Percentiles rank a stretch among this genome's conserved stretches.
Evolutionary conservation across 2,113 vertebrate genomes (phyloP).

Genomic region (Cyprinodon variegatus): DNA sequence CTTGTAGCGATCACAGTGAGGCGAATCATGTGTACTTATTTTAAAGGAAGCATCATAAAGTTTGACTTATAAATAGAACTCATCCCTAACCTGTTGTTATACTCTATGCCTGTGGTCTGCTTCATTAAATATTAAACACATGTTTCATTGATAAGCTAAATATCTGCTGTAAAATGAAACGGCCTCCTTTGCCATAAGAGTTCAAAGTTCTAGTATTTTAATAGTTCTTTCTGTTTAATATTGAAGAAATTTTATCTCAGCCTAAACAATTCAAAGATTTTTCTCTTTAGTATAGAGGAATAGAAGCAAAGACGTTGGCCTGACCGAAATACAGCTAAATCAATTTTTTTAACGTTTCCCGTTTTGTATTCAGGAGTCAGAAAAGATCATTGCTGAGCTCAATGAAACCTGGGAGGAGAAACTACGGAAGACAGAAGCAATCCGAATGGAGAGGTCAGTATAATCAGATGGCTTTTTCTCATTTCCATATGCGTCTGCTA

Average conservation of each 20-base stretch:
- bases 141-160: background rate
- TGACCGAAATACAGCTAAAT: background rate
- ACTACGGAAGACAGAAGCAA: slow-evolving; percentile 95
- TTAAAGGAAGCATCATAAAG: background rate
- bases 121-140: background rate
- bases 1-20: slow-evolving; percentile 33
- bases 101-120: background rate
- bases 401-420: slow-evolving; percentile 91
- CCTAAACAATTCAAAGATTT: background rate
- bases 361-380: slow-evolving; percentile 86
- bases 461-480: background rate
- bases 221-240: background rate
- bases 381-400: slow-evolving; percentile 99
- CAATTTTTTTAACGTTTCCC: background rate
- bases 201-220: no score
- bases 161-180: background rate
- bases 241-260: background rate
- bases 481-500: slow-evolving; percentile 15
- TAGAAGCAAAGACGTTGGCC: no score
- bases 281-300: background rate
- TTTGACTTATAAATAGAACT: background rate
- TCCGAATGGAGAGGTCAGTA: slow-evolving; percentile 96
- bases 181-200: background rate
- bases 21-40: fast-evolving
- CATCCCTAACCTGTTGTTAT: background rate